These are phyloP conservation scores for Agapornis roseicollis DNA, from an alignment of 2,113 vertebrate species.

Conservation along the genomic window DNA sequence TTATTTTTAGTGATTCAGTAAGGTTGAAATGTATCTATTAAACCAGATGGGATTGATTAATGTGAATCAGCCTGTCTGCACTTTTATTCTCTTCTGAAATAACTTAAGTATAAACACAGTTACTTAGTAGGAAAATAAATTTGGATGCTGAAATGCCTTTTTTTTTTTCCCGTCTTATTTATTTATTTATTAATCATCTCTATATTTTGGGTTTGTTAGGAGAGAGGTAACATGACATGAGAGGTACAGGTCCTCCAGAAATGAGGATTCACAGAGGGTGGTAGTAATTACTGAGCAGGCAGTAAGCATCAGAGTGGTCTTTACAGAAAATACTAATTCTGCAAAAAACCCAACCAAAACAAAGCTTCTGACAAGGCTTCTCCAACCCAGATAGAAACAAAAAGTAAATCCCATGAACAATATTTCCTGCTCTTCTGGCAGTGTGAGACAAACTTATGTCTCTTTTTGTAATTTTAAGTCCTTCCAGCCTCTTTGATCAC, in stretches of 20 bases:
- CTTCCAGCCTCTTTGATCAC: background rate
- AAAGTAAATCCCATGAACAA: background rate
- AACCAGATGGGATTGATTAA: conserved; percentile 51
- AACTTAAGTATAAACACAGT: conserved; percentile 13
- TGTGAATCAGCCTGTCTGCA: conserved; percentile 42
- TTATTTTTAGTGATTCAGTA: conserved; percentile 49
- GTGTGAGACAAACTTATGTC: background rate
- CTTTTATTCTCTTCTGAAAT: conserved; percentile 49
- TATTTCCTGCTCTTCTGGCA: no score
- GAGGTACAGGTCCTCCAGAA: background rate
- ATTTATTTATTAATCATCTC: background rate
- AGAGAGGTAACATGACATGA: background rate
- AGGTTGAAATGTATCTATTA: conserved; percentile 47
- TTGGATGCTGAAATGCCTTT: background rate
- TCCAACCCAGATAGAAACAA: background rate
- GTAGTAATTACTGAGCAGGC: conserved; percentile 36
- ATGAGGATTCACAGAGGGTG: background rate
- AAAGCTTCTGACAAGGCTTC: background rate
- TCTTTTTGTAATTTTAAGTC: background rate
- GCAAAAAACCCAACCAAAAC: background rate
- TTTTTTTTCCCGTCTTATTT: fast-evolving
- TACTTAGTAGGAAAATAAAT: conserved; percentile 33
- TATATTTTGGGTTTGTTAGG: background rate
- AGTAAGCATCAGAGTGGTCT: background rate
- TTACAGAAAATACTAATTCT: conserved; percentile 4